phyloP scores from a whole-genome alignment of 1,140 invertebrate genomes.

The Cylas formicarius region DNA sequence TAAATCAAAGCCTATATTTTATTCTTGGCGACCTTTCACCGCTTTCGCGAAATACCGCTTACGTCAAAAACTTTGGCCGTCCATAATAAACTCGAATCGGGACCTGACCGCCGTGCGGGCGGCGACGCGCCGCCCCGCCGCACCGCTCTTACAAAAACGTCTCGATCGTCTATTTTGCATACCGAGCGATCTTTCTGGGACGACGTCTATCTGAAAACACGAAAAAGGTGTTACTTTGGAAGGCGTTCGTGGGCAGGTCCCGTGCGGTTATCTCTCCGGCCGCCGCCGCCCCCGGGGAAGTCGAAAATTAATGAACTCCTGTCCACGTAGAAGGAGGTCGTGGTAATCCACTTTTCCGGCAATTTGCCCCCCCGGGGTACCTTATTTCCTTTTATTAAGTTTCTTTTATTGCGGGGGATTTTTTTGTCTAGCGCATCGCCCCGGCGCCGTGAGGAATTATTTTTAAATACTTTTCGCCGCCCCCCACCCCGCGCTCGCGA shows the following conservation, averaged over 20 bases:
- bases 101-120: constrained; percentile 9
- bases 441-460: too few species aligned
- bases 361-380: constrained; percentile 32
- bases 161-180: constrained; percentile 25
- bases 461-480: too few species aligned
- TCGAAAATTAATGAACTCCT: constrained; percentile 37
- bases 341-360: constrained; percentile 38
- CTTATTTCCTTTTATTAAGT: constrained; percentile 19
- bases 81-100: too few species aligned
- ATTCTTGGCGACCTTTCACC: too few species aligned
- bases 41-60: too few species aligned
- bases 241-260: constrained; percentile 15
- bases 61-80: too few species aligned
- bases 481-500: too few species aligned
- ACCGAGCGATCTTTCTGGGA: constrained; percentile 29
- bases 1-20: too few species aligned
- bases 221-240: constrained; percentile 35
- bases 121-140: not conserved
- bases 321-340: constrained; percentile 36
- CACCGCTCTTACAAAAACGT: constrained; percentile 18
- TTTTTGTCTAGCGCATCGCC: too few species aligned
- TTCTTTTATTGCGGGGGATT: constrained; percentile 21
- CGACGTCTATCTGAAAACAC: constrained; percentile 32
- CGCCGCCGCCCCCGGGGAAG: too few species aligned
- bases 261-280: constrained; percentile 12